phyloP scores from a whole-genome alignment of 2,888 invertebrate species.

The Cinara cedri region DNA sequence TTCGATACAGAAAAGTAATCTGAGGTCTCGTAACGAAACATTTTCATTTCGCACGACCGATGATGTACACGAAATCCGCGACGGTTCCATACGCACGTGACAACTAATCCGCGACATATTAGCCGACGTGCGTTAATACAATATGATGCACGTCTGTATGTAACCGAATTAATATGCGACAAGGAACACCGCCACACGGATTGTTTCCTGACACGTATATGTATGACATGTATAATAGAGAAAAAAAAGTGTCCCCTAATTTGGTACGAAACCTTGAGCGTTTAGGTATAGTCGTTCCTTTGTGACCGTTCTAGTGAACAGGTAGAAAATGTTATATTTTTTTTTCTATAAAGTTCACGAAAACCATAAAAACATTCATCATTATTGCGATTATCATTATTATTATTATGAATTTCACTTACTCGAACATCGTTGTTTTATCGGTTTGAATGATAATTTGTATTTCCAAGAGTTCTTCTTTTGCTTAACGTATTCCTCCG shows the following conservation, averaged over 20 bases:
- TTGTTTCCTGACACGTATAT: conserved; percentile 12
- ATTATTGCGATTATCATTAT: too few species aligned
- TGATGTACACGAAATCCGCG: not conserved
- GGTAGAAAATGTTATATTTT: not conserved
- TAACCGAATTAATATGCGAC: conserved; percentile 29
- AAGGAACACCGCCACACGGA: not conserved
- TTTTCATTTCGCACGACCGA: not conserved
- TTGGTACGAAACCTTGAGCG: conserved; percentile 49
- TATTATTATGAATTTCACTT: not conserved
- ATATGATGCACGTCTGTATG: not conserved
- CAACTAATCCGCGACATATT: not conserved
- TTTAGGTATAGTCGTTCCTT: not conserved
- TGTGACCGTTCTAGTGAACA: conserved; percentile 38
- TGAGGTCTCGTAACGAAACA: not conserved
- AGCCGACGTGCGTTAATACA: not conserved
- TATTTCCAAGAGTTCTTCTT: conserved; percentile 18
- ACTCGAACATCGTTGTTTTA: conserved; percentile 46
- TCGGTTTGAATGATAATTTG: conserved; percentile 14
- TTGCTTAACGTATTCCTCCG: conserved; percentile 27
- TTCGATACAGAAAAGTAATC: not conserved
- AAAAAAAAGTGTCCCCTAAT: conserved; percentile 50
- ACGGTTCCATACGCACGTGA: not conserved
- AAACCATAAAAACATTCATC: not conserved
- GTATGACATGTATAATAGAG: conserved; percentile 14
- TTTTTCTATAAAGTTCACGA: not conserved